A percentile compares a stretch with the other conserved stretches of the same genome.
Evolutionary conservation across 1,140 invertebrate genomes (phyloP).

Genomic region (Drosophila jambulina): DNA sequence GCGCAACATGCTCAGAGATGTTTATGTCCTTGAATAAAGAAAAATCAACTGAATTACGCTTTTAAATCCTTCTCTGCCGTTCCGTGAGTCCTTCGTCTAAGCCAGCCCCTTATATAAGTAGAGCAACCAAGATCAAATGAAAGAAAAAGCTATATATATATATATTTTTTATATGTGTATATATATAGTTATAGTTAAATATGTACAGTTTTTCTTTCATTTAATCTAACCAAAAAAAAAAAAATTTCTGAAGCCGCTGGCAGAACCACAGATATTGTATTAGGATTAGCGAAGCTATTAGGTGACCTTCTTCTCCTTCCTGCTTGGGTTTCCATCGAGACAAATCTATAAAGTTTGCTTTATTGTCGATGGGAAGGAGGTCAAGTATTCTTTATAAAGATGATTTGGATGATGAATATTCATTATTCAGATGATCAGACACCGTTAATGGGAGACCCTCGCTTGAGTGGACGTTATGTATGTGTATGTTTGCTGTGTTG

Average conservation of each 20-base stretch:
- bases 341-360: conserved; percentile 44
- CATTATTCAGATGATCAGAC: conserved; percentile 57
- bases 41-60: neutral
- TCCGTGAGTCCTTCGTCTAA: conserved; percentile 21
- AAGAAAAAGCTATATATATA: neutral
- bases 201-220: conserved; percentile 4
- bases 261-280: conserved; percentile 16
- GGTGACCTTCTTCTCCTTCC: neutral
- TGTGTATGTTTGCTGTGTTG: conserved; percentile 18
- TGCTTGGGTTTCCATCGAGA: neutral
- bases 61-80: conserved; percentile 26
- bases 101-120: conserved; percentile 11
- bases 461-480: conserved; percentile 12
- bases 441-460: conserved; percentile 53
- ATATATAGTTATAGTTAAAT: neutral
- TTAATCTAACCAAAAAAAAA: neutral
- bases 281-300: conserved; percentile 54
- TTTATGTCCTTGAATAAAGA: neutral
- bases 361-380: conserved; percentile 7
- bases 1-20: neutral
- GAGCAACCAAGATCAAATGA: conserved; percentile 5
- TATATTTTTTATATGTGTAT: no score
- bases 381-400: conserved; percentile 12
- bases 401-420: conserved; percentile 19
- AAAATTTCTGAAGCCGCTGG: neutral